phyloP scores from a whole-genome alignment of 2,113 vertebrate species.

The Hippocampus abdominalis region DNA sequence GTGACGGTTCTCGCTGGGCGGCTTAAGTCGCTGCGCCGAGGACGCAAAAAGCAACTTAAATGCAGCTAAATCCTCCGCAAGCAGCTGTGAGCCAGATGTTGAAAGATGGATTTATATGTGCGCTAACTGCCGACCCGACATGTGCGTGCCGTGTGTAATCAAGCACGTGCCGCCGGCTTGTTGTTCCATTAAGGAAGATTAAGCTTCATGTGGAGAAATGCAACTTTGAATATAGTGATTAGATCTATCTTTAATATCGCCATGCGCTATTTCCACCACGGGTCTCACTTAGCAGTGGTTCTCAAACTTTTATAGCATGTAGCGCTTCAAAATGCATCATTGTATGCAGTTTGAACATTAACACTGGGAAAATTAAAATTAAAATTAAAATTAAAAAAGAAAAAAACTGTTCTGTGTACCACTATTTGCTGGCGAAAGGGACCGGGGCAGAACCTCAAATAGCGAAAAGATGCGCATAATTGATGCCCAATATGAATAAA shows the following conservation, averaged over 20 bases:
- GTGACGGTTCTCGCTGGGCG: conserved; percentile 51
- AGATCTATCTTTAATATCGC: not conserved
- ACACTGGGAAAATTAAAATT: no score
- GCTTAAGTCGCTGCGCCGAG: conserved; percentile 58
- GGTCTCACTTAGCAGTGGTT: not conserved
- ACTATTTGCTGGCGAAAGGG: no score
- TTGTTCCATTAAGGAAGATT: conserved; percentile 56
- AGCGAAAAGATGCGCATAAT: no score
- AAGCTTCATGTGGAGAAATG: conserved; percentile 36
- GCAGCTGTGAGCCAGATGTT: conserved; percentile 75
- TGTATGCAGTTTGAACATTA: no score
- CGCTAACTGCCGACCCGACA: conserved; percentile 30
- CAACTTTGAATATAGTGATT: not conserved
- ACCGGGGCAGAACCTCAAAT: no score
- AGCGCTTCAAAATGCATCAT: no score
- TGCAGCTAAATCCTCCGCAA: conserved; percentile 67
- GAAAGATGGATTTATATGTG: conserved; percentile 51
- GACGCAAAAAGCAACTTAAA: conserved; percentile 67
- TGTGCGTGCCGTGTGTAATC: conserved; percentile 53
- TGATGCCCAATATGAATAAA: no score
- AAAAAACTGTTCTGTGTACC: no score
- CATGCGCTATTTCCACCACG: not conserved
- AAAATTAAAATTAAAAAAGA: no score
- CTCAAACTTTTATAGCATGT: no score
- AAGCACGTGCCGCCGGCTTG: conserved; percentile 36